A percentile compares a stretch with the other conserved stretches of the same genome.
Conservation (phyloP, 2,797 vertebrate genomes). For the Liparis tanakae region DNA sequence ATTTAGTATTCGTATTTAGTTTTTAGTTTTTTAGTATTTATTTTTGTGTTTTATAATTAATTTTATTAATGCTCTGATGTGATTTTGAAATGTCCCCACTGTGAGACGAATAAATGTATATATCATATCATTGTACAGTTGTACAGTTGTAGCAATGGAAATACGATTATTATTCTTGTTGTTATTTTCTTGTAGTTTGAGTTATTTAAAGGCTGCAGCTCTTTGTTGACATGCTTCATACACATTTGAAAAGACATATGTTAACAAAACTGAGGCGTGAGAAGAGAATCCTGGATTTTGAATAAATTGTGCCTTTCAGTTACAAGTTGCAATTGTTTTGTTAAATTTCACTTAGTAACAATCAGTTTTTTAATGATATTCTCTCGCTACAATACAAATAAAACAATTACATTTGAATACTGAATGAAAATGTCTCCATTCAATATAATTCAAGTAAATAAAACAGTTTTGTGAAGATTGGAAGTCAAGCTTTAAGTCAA, state of each 20-base stretch:
- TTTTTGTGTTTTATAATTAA: too few relatives aligned
- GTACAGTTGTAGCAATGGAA: background rate
- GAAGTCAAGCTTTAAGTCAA: background rate
- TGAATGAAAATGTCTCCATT: background rate
- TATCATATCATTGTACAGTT: too few relatives aligned
- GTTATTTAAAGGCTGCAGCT: background rate
- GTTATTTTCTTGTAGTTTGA: background rate
- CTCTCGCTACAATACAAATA: background rate
- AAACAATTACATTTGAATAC: background rate
- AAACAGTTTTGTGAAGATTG: background rate
- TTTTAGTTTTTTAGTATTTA: too few relatives aligned
- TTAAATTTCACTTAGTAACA: background rate
- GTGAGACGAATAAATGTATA: too few relatives aligned
- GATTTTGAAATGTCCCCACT: too few relatives aligned
- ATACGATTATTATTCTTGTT: background rate
- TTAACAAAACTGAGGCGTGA: background rate
- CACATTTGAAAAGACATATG: background rate
- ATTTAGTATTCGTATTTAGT: too few relatives aligned
- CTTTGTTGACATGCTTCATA: background rate
- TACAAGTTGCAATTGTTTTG: background rate
- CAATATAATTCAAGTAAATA: background rate
- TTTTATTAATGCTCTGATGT: too few relatives aligned
- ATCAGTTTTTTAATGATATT: background rate
- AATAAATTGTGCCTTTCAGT: conserved; percentile 9
- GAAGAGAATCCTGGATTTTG: background rate